Conservation (phyloP, 2,797 vertebrate species). For the Sarcophilus harrisii region DNA sequence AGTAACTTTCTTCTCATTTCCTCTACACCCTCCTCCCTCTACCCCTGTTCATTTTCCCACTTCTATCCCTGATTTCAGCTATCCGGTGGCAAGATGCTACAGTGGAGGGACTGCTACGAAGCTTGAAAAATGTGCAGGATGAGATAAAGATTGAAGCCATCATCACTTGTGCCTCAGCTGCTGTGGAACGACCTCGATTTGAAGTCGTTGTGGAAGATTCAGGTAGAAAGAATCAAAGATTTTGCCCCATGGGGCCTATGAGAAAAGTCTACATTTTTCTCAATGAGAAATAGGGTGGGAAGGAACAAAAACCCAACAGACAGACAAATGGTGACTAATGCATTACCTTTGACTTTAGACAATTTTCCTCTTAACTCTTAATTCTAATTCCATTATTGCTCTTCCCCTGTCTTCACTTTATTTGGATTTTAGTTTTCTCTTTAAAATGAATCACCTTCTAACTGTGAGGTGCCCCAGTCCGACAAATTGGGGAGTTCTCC, state of each 20-base stretch:
- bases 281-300: background rate
- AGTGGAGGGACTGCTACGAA: constrained; percentile 80
- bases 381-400: background rate
- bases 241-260: constrained; percentile 22
- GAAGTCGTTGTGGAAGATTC: background rate
- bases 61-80: constrained; percentile 43
- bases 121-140: constrained; percentile 76
- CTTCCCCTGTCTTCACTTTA: background rate
- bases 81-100: constrained; percentile 81
- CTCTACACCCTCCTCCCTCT: background rate
- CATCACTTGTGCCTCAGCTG: constrained; percentile 82
- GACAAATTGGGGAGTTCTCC: too few species aligned
- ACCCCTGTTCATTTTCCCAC: too few species aligned
- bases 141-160: constrained; percentile 82
- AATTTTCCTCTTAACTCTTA: background rate
- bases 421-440: background rate
- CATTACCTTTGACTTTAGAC: background rate
- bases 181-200: constrained; percentile 64
- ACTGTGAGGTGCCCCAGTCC: too few species aligned
- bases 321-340: background rate
- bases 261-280: constrained; percentile 21
- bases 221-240: constrained; percentile 35
- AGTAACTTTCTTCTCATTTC: constrained; percentile 24
- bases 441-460: background rate
- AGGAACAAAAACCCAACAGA: background rate